Percentiles rank a stretch among this genome's conserved stretches.
Conservation (phyloP, 2,113 vertebrate genomes). For the Eublepharis macularius region DNA sequence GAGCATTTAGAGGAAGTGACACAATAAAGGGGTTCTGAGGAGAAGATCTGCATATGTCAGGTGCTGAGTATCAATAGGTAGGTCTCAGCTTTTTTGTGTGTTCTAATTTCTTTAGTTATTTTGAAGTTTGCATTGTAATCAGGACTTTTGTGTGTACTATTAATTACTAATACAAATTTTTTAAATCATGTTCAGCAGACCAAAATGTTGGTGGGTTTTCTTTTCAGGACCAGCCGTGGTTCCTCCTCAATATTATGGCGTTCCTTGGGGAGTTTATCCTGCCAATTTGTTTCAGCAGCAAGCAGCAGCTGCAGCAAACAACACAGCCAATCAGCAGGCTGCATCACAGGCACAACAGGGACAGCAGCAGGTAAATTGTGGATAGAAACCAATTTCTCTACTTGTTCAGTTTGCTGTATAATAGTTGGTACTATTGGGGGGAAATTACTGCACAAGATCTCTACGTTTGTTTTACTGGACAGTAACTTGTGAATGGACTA, state of each 20-base stretch:
- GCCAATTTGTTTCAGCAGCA: slow-evolving; percentile 98
- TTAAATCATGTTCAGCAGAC: slow-evolving; percentile 1
- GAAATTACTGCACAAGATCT: neutral
- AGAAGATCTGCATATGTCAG: neutral
- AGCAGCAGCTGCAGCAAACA: slow-evolving; percentile 83
- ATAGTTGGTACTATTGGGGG: neutral
- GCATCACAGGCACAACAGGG: slow-evolving; percentile 90
- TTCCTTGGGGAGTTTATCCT: slow-evolving; percentile 98
- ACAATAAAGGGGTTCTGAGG: neutral
- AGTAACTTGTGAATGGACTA: neutral
- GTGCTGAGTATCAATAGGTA: neutral
- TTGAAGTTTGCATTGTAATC: neutral
- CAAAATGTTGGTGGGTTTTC: slow-evolving; percentile 21
- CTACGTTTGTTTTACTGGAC: neutral
- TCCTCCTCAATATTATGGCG: slow-evolving; percentile 96
- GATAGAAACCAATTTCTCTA: neutral
- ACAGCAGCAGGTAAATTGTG: slow-evolving; percentile 88
- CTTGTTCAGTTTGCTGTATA: neutral
- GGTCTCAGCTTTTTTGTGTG: neutral
- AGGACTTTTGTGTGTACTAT: neutral
- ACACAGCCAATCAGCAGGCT: slow-evolving; percentile 88
- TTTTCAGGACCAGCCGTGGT: slow-evolving; percentile 91
- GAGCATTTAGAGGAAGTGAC: too few species aligned
- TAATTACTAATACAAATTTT: neutral
- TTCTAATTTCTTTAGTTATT: neutral